Evolutionary conservation across 2,113 vertebrate species (phyloP), one percentile per base, ranked within the genome.

Genomic region (Irena cyanogastra): DNA sequence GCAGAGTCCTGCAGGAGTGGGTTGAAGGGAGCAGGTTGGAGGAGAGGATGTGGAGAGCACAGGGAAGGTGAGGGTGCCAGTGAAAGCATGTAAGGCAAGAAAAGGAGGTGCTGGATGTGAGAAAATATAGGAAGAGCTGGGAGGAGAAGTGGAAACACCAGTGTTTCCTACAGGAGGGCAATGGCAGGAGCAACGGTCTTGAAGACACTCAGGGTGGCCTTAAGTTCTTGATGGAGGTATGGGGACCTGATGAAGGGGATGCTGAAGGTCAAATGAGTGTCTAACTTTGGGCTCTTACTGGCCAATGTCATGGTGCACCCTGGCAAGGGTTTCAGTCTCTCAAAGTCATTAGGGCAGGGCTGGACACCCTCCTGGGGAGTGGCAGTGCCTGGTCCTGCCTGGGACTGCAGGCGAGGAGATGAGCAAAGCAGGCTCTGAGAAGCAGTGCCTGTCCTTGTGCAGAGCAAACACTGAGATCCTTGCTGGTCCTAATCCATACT

Each of bases 361-460:
- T 33, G 21, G 30, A 28, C 3, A 24, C 35, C 18, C 6, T 79
- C 47, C 39, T 44, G n/a, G 41, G 57, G 8, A 68, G 49, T 47
- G 47, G 56, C 7, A 37, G 50, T 23, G 11, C 54, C 54, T 42
- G 64, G 45, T 22, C 27, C 47, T 65, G 39, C 42, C 63, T 45
- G 49, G 69, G 27, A 12, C n/a, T 24, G 18, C 0, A 2, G n/a
- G 33, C 0, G 4, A 4, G 26, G 52, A n/a, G n/a, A 1, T 5
- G 15, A 68, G 31, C 45, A 45, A 35, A 74, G n/a, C 1, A 16
- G n/a, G 30, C 27, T 60, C 42, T 76, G 63, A 5, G 66, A 8
- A 17, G n/a, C 19, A 27, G 6, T 42, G 31, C 9, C 42, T 33
- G 13, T 27, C 24, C 28, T 7, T 26, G 59, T 12, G 31, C 23